Conservation (phyloP, 2,797 vertebrate species). For the Acanthopagrus latus region DNA sequence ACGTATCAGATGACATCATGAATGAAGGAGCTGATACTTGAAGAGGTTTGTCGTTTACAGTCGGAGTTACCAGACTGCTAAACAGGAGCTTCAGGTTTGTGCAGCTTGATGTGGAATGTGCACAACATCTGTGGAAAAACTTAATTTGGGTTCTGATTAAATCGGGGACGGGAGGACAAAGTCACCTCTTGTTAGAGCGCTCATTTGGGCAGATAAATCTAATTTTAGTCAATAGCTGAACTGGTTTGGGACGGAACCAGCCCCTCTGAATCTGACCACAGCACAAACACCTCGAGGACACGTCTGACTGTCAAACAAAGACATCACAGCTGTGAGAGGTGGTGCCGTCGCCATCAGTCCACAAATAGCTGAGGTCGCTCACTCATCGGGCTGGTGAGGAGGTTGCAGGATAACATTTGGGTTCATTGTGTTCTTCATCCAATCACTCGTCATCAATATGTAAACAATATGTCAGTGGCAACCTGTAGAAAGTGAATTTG, state of each 20-base stretch:
- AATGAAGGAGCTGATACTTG: neutral
- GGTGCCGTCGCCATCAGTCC: neutral
- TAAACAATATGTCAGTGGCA: neutral
- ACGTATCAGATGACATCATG: neutral
- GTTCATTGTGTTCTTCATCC: neutral
- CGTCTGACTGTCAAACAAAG: neutral
- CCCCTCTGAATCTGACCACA: neutral
- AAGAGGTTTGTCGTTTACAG: neutral
- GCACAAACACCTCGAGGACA: neutral
- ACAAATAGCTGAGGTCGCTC: neutral
- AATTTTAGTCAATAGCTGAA: constrained; percentile 34
- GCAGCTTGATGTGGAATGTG: neutral
- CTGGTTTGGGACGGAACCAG: neutral
- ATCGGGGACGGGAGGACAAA: constrained; percentile 34
- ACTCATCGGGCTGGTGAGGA: neutral
- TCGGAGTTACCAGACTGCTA: neutral
- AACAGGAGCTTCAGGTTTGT: neutral
- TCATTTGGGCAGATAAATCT: constrained; percentile 22
- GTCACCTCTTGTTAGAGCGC: constrained; percentile 35
- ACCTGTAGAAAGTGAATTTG: neutral
- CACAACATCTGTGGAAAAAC: neutral
- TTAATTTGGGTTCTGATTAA: constrained; percentile 13
- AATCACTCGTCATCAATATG: neutral
- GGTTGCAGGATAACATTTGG: neutral
- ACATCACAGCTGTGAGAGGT: neutral